phyloP scores from a whole-genome alignment of 1,140 invertebrate species.

The Drosophila dunni region DNA sequence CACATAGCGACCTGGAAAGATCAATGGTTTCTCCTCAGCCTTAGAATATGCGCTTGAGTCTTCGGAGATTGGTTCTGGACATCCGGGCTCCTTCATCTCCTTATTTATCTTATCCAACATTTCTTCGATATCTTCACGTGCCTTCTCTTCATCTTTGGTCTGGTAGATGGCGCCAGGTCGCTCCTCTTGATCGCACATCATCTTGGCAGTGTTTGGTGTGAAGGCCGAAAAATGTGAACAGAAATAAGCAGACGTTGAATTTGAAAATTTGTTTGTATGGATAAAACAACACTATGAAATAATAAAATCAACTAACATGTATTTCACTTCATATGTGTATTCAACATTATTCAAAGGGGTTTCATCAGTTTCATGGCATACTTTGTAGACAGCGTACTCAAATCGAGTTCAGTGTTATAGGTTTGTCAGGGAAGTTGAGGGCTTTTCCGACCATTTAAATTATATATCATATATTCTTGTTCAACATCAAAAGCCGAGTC shows the following conservation, averaged over 20 bases:
- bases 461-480: too few species aligned
- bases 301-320: not conserved
- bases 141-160: not conserved
- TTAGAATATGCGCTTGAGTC: not conserved
- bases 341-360: too few species aligned
- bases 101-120: slow-evolving; percentile 2
- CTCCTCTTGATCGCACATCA: slow-evolving; percentile 8
- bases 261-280: not conserved
- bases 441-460: too few species aligned
- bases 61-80: not conserved
- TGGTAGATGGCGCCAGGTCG: not conserved
- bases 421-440: too few species aligned
- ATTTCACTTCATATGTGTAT: not conserved
- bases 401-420: too few species aligned
- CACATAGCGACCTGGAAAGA: slow-evolving; percentile 18
- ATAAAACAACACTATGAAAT: not conserved
- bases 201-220: not conserved
- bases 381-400: too few species aligned
- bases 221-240: not conserved
- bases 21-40: not conserved
- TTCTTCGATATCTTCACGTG: slow-evolving; percentile 9
- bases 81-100: not conserved
- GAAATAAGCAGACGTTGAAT: slow-evolving; percentile 2
- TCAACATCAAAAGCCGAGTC: too few species aligned
- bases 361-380: too few species aligned